phyloP scores from a whole-genome alignment of 2,113 vertebrate genomes.

The Aramus guarauna region DNA sequence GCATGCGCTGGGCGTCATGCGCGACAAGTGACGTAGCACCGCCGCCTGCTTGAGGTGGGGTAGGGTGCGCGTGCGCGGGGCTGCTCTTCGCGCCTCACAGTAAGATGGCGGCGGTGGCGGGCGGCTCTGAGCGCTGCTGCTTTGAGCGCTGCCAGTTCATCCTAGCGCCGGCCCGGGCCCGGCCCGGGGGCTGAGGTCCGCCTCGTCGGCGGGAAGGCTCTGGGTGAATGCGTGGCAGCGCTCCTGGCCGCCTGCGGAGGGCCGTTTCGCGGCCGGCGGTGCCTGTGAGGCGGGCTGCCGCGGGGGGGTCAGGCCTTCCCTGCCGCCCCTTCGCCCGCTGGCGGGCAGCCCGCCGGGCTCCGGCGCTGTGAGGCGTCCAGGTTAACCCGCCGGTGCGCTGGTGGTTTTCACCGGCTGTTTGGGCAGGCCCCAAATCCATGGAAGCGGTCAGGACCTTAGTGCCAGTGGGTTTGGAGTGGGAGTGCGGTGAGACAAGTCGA shows the following conservation, averaged over 20 bases:
- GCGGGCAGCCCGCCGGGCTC: not conserved
- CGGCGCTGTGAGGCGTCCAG: accelerated
- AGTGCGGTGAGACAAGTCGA: not conserved
- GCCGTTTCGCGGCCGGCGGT: not conserved
- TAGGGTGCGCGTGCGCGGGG: not conserved
- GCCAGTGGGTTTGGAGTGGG: no score
- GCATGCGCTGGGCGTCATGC: not conserved
- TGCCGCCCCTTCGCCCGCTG: not conserved
- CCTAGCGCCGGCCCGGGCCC: accelerated
- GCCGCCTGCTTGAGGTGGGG: accelerated
- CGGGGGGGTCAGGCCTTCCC: not conserved
- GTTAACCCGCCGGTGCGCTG: accelerated
- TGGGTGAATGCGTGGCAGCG: not conserved
- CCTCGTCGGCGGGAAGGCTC: not conserved
- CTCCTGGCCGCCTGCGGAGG: not conserved
- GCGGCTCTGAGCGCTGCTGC: accelerated
- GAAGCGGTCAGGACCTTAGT: accelerated
- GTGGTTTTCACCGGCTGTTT: accelerated
- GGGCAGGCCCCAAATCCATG: accelerated
- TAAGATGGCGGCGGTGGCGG: not conserved
- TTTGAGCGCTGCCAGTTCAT: no score
- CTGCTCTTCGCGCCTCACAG: accelerated
- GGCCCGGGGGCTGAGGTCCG: not conserved
- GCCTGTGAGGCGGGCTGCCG: not conserved
- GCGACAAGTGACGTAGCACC: accelerated